phyloP scores from a whole-genome alignment of 2,113 vertebrate species.

The Xenopus laevis region DNA sequence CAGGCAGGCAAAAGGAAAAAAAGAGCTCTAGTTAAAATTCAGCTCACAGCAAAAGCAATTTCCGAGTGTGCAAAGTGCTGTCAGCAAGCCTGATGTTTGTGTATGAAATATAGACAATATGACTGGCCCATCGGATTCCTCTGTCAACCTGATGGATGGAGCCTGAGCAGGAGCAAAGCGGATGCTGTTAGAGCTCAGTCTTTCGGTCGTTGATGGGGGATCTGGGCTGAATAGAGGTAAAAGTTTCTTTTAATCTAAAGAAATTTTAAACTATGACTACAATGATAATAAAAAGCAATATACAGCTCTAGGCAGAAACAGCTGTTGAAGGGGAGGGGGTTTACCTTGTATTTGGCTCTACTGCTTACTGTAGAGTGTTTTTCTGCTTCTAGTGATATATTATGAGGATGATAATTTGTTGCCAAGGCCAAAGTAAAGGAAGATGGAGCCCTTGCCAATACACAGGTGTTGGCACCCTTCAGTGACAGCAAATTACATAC shows the following conservation, averaged over 20 bases:
- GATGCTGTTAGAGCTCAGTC: slow-evolving; percentile 71
- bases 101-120: slow-evolving; percentile 94
- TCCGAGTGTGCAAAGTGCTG: slow-evolving; percentile 93
- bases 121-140: slow-evolving; percentile 88
- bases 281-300: slow-evolving; percentile 53
- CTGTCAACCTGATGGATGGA: slow-evolving; percentile 95
- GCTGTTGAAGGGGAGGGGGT: slow-evolving; percentile 12
- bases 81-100: slow-evolving; percentile 93
- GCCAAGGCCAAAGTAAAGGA: too few relatives aligned
- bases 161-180: slow-evolving; percentile 78
- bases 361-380: slow-evolving; percentile 13
- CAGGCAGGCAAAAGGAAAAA: slow-evolving; percentile 60
- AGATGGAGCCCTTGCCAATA: too few relatives aligned
- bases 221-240: slow-evolving; percentile 69
- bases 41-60: slow-evolving; percentile 94
- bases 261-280: slow-evolving; percentile 63
- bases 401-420: slow-evolving; percentile 3
- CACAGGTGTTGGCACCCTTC: too few relatives aligned
- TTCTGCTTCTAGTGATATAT: slow-evolving; percentile 16
- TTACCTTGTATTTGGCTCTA: slow-evolving; percentile 8
- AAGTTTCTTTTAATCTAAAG: slow-evolving; percentile 70
- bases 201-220: slow-evolving; percentile 70
- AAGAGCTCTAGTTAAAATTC: slow-evolving; percentile 89
- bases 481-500: too few relatives aligned
- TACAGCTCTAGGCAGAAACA: slow-evolving; percentile 29